A percentile compares a stretch with the other conserved stretches of the same genome.
Evolutionary conservation across 2,113 vertebrate species (phyloP).

Genomic region (Salvelinus fontinalis): DNA sequence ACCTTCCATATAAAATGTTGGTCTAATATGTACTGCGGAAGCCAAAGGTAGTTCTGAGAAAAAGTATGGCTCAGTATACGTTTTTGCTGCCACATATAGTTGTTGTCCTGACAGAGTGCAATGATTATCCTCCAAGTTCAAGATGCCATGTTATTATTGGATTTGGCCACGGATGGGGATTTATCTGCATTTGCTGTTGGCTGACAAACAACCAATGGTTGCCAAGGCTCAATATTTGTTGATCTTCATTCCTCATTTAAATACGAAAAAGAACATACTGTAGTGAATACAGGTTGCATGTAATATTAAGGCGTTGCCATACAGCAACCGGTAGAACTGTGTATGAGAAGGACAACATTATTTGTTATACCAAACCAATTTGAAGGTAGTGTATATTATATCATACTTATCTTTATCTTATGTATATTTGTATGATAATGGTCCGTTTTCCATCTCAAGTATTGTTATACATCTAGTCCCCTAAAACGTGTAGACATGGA

Average conservation of each 20-base stretch:
- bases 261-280: constrained; percentile 29
- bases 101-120: constrained; percentile 34
- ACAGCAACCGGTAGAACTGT: constrained; percentile 7
- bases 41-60: constrained; percentile 1
- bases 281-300: constrained; percentile 12
- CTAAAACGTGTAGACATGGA: neutral
- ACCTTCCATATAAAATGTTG: constrained; percentile 27
- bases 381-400: neutral
- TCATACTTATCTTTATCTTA: neutral
- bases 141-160: constrained; percentile 60
- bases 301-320: neutral
- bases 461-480: neutral
- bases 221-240: constrained; percentile 47
- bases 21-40: constrained; percentile 14
- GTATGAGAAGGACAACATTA: neutral
- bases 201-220: constrained; percentile 13
- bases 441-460: neutral
- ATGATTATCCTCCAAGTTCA: constrained; percentile 53
- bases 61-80: constrained; percentile 15
- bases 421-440: neutral
- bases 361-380: neutral
- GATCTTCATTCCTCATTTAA: constrained; percentile 35
- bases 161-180: constrained; percentile 47
- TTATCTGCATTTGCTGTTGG: constrained; percentile 42
- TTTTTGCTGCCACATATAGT: constrained; percentile 36